A percentile compares a stretch with the other conserved stretches of the same genome.
phyloP scores from a whole-genome alignment of 2,113 vertebrate genomes.

The Dryoscopus gambensis region DNA sequence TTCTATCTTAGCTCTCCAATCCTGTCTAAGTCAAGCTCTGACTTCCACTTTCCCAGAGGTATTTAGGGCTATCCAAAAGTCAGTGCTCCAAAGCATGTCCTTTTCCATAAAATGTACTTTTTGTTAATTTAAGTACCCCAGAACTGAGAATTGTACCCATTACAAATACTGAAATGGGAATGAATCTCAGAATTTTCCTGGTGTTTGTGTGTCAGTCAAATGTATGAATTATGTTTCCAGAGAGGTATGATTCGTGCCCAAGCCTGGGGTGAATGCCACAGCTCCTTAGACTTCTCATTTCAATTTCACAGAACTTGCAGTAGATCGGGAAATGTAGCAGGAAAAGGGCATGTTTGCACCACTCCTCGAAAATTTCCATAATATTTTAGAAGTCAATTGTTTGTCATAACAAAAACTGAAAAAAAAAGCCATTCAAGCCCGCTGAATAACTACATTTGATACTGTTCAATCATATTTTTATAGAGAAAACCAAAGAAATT shows the following conservation, averaged over 20 bases:
- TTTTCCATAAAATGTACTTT: not conserved
- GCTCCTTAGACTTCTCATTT: not conserved
- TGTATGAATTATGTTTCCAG: not conserved
- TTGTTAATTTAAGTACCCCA: not conserved
- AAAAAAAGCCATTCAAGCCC: not conserved
- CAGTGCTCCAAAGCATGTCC: not conserved
- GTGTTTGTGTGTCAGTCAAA: not conserved
- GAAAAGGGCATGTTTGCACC: not conserved
- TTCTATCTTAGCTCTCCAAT: not conserved
- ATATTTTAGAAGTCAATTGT: not conserved
- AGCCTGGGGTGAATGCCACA: not conserved
- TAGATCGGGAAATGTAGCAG: not conserved
- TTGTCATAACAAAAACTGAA: not conserved
- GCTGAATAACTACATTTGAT: not conserved
- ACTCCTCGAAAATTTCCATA: not conserved
- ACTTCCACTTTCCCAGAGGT: not conserved
- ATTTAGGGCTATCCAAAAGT: not conserved
- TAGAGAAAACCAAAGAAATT: not conserved
- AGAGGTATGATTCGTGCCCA: not conserved
- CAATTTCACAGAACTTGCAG: not conserved
- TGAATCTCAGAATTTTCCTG: not conserved
- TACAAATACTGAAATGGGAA: not conserved
- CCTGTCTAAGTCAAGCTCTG: not conserved
- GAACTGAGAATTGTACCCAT: not conserved
- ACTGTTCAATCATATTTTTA: not conserved